A percentile compares a stretch with the other conserved stretches of the same genome.
phyloP scores from a whole-genome alignment of 2,113 vertebrate species.

The Tautogolabrus adspersus region DNA sequence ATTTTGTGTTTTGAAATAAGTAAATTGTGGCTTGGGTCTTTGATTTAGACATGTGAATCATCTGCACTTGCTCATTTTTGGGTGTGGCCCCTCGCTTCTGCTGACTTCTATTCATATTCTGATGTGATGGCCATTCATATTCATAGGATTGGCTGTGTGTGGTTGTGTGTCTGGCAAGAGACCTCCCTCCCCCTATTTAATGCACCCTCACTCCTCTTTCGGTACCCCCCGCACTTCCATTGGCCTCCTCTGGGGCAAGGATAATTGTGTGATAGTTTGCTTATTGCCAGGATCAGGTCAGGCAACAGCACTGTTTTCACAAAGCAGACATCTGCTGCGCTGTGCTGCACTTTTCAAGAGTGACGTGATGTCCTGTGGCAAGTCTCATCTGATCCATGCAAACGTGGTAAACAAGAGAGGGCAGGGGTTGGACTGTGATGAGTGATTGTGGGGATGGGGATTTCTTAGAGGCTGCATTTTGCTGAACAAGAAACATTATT shows the following conservation, averaged over 20 bases:
- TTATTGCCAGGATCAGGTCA: conserved; percentile 77
- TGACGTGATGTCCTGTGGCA: conserved; percentile 72
- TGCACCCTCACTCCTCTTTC: conserved; percentile 7
- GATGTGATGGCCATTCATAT: conserved; percentile 59
- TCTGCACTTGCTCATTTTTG: conserved; percentile 1
- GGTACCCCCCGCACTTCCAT: conserved; percentile 15
- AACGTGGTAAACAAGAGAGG: conserved; percentile 7
- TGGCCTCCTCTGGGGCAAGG: conserved; percentile 32
- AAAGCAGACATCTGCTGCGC: conserved; percentile 80
- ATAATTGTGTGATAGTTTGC: conserved; percentile 76
- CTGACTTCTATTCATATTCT: conserved; percentile 64
- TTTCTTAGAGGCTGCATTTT: neutral
- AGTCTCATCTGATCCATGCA: conserved; percentile 30
- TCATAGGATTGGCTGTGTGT: conserved; percentile 29
- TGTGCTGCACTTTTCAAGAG: conserved; percentile 70
- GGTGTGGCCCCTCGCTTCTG: conserved; percentile 22
- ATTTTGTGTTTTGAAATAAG: neutral
- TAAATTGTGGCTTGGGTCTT: neutral
- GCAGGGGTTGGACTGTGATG: conserved; percentile 3
- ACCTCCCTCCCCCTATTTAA: conserved; percentile 46
- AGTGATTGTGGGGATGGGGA: conserved; percentile 31
- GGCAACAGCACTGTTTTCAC: conserved; percentile 70
- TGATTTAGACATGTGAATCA: neutral
- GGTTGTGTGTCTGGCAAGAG: neutral
- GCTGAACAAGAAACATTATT: neutral